Base-by-base conservation (phyloP, 1,140 invertebrate genomes). In the Adelges cooleyi region DNA sequence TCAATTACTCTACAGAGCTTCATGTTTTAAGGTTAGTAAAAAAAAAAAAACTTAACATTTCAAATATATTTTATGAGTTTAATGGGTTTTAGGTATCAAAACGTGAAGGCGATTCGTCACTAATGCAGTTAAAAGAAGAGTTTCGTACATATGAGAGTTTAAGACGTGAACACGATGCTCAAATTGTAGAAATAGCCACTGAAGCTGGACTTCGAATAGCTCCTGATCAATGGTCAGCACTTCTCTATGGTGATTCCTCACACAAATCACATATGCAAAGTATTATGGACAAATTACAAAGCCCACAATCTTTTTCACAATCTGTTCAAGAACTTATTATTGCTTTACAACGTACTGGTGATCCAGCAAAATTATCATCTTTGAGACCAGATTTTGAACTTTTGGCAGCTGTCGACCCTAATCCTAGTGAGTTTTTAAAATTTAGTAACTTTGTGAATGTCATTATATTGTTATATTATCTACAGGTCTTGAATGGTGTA, bases 241-340 rank as follows among this genome's bases (percentile, higher is more conserved):
- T 99, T 33, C 75, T 99, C 1, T 99, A 98, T 74, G 95, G 95
- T 1, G 95, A 99, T 74, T 86, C 87, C 0, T 81, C 83, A 17
- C 95, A 98, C 72, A 98, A 98, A 74, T 95, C 92, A 18, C 93
- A 98, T 73, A 98, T 99, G 95, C 95, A 99, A 76, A 95, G 92
- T 71, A 98, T 98, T 66, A 96, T 98, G 71, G 86, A 91, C 70
- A 91, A 95, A 78, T 75, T 95, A 29, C 92, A 95, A 77, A 95
- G 90, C 15, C 91, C 91, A 0, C 87, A 91, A 69, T 90, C 88
- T 2, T 94, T 95, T 76, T 84, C 86, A 1, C 67, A 68, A 17
- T 89, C 87, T 42, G 86, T 95, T 1, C 90, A 93, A 74, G 93
- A 97, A 74, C 75, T 97, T 66, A 85, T 95, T 20, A 92, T 95